Evolutionary conservation across 2,888 invertebrate genomes (phyloP).

Genomic region (Dusona sp.): DNA sequence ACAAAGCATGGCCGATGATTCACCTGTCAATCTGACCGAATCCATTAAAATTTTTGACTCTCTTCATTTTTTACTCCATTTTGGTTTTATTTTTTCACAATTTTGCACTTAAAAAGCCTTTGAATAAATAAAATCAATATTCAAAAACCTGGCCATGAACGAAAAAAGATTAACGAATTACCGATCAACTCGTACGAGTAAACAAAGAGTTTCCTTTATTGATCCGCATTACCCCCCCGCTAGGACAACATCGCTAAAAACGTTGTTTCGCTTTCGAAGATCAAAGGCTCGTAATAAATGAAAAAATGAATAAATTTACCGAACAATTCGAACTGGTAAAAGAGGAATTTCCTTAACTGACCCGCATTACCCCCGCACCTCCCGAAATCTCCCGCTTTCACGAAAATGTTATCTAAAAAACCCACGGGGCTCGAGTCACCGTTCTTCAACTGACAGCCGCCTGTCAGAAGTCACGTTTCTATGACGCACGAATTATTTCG

Average conservation of each 20-base stretch:
- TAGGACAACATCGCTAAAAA: not conserved
- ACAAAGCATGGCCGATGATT: conserved; percentile 1
- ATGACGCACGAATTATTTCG: not conserved
- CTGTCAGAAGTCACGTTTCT: conserved; percentile 29
- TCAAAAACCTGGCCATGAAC: not conserved
- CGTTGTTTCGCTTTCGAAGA: not conserved
- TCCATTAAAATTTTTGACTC: not conserved
- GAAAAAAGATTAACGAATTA: not conserved
- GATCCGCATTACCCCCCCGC: not conserved
- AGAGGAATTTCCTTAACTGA: not conserved
- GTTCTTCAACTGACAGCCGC: not conserved
- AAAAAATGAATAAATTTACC: not conserved
- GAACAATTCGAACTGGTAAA: not conserved
- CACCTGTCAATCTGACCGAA: conserved; percentile 2
- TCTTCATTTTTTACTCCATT: not conserved
- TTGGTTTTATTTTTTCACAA: not conserved
- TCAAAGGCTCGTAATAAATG: not conserved
- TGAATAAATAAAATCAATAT: not conserved
- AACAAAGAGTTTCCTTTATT: not conserved
- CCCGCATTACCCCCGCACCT: not conserved
- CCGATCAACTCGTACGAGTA: not conserved
- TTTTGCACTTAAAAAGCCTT: not conserved
- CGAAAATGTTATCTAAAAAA: conserved; percentile 5
- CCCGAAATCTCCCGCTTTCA: not conserved
- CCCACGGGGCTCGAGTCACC: conserved; percentile 1